Evolutionary conservation across 2,888 invertebrate genomes (phyloP), one percentile per base, ranked within the genome.

Genomic region (Diplolepis rosae): DNA sequence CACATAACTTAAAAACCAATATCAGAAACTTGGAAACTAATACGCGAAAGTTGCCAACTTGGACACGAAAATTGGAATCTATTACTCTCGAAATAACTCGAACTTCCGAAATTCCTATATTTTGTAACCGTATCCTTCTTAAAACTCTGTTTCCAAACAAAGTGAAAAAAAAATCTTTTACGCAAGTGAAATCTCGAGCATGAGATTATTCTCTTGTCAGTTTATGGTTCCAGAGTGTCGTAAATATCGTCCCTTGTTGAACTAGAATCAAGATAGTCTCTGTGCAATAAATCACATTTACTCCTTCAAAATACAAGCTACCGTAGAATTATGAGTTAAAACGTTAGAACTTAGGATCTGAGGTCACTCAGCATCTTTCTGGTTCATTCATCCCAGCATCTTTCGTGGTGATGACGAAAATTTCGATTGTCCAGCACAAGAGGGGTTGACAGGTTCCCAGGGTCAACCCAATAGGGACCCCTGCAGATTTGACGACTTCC

Each of bases 341-440:
- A 35, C 35, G 24, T 24, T 24, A 35, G 7, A 39, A 35, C 32
- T 18, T 56, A 35, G 9, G 5, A 5, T 13, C 27, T 54, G 56
- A 61, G 56, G 56, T 61, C 35, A 61, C 22, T 35, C 22, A 56
- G 5, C 9, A 13, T 35, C 15, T 32, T 35, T 35, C 7, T 9
- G 18, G 9, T 11, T 2, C 15, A 15, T 42, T 42, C 39, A 42
- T 54, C 56, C 18, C 24, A 24, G 39, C n/a, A 1, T 22, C 35
- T 61, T 35, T 35, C 56, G 68, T 71, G 74, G 73, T 76, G 79
- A 79, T 80, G 76, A 80, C 77, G 81, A 78, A 68, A 35, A 67
- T 13, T 48, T n/a, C 69, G 67, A 81, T 80, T 71, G 73, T 77
- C 65, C 28, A 51, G 70, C 24, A 76, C 73, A 76, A 71, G 72